Base-by-base conservation (phyloP, 1,140 invertebrate genomes). In the Bombus balteatus region DNA sequence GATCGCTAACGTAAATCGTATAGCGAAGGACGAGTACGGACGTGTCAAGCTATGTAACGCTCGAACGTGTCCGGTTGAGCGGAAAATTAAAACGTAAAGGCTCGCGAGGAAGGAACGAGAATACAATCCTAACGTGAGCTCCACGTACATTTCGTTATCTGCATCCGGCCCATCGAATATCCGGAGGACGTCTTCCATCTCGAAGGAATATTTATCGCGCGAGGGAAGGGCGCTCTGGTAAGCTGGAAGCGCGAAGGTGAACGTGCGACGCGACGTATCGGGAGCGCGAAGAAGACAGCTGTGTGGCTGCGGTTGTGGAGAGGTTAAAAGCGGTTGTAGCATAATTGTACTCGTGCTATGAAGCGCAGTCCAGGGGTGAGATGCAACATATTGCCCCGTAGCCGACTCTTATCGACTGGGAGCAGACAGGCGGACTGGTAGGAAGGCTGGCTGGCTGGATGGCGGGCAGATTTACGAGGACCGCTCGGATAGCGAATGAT, bases 401-500 rank as follows among this genome's bases (percentile, higher is more conserved):
- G 87, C 89, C 85, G 90, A 92, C 90, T 95, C 94, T 95, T 95
- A 95, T 95, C 94, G 94, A 95, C 91, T 94, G 87, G 92, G 88
- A 89, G 92, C 93, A 94, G 93, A 94, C 92, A 92, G 90, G 86
- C 92, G 85, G 86, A 85, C 88, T 90, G 92, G 91, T 91, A 92
- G 91, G 91, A 93, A 92, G 92, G 92, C 88, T 92, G 91, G 93
- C 90, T 89, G 91, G 91, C 90, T 92, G 91, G 88, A 88, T 91
- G 92, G 87, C 90, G 91, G 92, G 93, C 94, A 95, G 94, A 95
- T 95, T 95, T 95, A 95, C 94, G 94, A 95, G 94, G 91, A 93
- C 92, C 90, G 92, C 92, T 93, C 91, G 94, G 94, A 95, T 95
- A 95, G 94, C 92, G 92, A 94, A 95, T 95, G 94, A 95, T 95